Base-by-base conservation (phyloP, 1,140 invertebrate genomes). In the Grapholita molesta region DNA sequence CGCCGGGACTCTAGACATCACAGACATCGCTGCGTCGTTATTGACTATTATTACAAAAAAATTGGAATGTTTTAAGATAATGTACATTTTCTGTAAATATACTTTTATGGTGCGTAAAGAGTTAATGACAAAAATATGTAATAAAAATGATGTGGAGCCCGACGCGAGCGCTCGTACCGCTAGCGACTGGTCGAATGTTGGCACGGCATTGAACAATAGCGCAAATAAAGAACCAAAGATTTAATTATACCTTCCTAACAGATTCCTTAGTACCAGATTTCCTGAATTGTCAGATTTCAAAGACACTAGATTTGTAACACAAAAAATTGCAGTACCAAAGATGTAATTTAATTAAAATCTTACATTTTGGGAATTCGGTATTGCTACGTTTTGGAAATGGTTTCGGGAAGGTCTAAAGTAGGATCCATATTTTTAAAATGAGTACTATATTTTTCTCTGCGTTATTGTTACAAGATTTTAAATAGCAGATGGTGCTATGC, bases 71-170 rank as follows among this genome's bases (percentile, higher is more conserved):
- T 83, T 85, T 83, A 83, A 74, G 77, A 77, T 81, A 71, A 71
- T 80, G 75, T 79, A 79, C 75, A 71, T 82, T 83, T 83, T 85
- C 79, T 86, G 84, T 85, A 85, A 81, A 85, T 89, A 88, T 78
- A 85, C 78, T 83, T 84, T 85, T 78, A 77, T 68, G 38, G 57
- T 76, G 73, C 76, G 81, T 82, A 83, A 84, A 84, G 82, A 74
- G 80, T 79, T 83, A 88, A 88, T 83, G 80, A 84, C 78, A 83
- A 87, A 85, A 87, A 86, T 79, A 79, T 76, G 70, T 70, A 71
- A 69, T 70, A 68, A 67, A 64, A 32, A 69, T 64, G 32, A 67
- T 67, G 65, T 52, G 24, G 32, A 30, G 35, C 35, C 35, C 11
- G 48, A 30, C 30, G 28, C 30, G 21, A 30, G 52, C 24, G 52